A percentile compares a stretch with the other conserved stretches of the same genome.
Evolutionary conservation across 2,113 vertebrate species (phyloP).

Genomic region (Larimichthys polyactis): DNA sequence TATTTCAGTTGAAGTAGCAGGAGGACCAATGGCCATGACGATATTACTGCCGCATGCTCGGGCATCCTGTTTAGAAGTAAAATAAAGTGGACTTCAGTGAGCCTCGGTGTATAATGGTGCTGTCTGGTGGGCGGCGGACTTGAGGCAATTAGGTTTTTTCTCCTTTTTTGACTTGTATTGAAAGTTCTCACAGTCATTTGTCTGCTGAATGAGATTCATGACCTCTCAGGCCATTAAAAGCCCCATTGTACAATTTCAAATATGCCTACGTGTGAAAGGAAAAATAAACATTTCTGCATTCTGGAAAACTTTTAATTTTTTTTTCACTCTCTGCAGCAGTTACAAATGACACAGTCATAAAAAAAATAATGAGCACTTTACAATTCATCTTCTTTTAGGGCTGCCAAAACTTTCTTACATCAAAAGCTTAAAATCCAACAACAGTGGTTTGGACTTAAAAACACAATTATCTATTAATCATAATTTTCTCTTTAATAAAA

Average conservation of each 20-base stretch:
- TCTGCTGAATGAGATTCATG: constrained; percentile 42
- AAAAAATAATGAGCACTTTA: background rate
- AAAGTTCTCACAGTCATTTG: constrained; percentile 30
- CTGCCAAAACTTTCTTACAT: background rate
- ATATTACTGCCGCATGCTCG: background rate
- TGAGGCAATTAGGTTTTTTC: constrained; percentile 19
- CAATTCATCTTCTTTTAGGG: background rate
- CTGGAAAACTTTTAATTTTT: background rate
- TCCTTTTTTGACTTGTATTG: constrained; percentile 3
- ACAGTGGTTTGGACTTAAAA: background rate
- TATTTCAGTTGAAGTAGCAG: background rate
- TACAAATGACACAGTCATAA: too few relatives aligned
- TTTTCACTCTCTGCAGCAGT: too few relatives aligned
- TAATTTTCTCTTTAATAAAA: too few relatives aligned
- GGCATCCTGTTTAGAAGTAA: constrained; percentile 44
- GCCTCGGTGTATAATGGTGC: constrained; percentile 2
- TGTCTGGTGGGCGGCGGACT: background rate
- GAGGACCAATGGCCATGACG: background rate
- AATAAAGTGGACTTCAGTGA: constrained; percentile 18
- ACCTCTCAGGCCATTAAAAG: constrained; percentile 30
- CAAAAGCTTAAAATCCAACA: background rate
- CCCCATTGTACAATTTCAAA: constrained; percentile 24
- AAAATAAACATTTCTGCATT: constrained; percentile 30
- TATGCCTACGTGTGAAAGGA: background rate
- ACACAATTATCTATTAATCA: background rate